These are phyloP conservation scores for Harmothoe impar DNA, from an alignment of 2,888 invertebrate genomes.

Conservation along the genomic window DNA sequence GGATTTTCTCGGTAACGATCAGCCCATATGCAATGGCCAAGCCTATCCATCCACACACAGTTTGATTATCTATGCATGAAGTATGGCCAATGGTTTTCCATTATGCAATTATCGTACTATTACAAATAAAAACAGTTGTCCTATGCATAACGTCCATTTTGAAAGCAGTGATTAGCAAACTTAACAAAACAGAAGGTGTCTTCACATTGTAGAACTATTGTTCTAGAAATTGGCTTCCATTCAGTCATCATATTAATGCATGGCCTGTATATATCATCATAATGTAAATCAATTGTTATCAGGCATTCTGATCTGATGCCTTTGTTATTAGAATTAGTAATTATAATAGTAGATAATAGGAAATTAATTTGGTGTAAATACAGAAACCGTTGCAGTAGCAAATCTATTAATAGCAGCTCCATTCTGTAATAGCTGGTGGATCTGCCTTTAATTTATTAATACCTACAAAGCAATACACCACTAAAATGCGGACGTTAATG, in stretches of 20 bases:
- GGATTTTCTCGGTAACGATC: neutral
- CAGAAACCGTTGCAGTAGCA: neutral
- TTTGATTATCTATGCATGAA: neutral
- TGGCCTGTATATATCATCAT: neutral
- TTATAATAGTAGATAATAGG: too few relatives aligned
- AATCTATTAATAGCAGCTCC: neutral
- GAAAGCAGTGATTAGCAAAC: neutral
- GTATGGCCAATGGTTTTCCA: neutral
- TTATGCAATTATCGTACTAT: neutral
- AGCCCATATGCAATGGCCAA: neutral
- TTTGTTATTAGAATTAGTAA: too few relatives aligned
- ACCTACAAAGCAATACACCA: neutral
- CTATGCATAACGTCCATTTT: neutral
- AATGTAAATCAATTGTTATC: neutral
- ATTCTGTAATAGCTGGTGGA: neutral
- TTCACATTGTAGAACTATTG: constrained; percentile 7
- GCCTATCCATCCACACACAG: neutral
- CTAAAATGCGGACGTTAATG: neutral
- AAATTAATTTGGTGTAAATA: too few relatives aligned
- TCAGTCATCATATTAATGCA: neutral
- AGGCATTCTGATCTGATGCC: neutral
- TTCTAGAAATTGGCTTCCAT: neutral
- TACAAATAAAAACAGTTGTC: neutral
- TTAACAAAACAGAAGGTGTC: neutral
- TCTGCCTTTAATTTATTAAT: neutral